A percentile compares a stretch with the other conserved stretches of the same genome.
phyloP scores from a whole-genome alignment of 2,797 vertebrate genomes.

The Crocidura indochinensis region DNA sequence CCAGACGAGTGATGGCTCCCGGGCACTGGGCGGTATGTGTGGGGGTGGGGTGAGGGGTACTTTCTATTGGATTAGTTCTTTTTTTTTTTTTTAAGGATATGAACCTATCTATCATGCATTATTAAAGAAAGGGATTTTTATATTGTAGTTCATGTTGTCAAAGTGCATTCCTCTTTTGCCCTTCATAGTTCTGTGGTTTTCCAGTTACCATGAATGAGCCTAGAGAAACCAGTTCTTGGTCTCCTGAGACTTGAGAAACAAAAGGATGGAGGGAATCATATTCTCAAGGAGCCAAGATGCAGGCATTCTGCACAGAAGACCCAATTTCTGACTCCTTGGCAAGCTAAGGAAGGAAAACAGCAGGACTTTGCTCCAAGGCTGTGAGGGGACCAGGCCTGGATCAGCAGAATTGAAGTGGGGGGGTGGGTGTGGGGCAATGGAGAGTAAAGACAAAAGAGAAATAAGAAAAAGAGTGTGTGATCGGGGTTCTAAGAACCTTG shows the following conservation, averaged over 20 bases:
- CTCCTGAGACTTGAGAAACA: background rate
- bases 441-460: too few relatives aligned
- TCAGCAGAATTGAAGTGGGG: too few relatives aligned
- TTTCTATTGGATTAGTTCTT: constrained; percentile 65
- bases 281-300: fast-evolving
- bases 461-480: too few relatives aligned
- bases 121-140: constrained; percentile 21
- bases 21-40: constrained; percentile 30
- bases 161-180: background rate
- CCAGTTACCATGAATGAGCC: background rate
- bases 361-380: background rate
- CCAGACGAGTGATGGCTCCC: constrained; percentile 60
- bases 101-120: constrained; percentile 65
- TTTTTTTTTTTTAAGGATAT: constrained; percentile 75
- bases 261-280: fast-evolving
- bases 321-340: background rate
- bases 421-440: too few relatives aligned
- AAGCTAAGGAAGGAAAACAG: constrained; percentile 10
- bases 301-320: too few relatives aligned
- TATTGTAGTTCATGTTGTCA: background rate
- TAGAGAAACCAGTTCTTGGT: background rate
- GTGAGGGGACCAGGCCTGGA: too few relatives aligned
- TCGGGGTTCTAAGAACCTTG: too few relatives aligned
- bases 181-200: background rate
- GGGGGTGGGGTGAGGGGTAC: background rate